phyloP scores from a whole-genome alignment of 1,140 invertebrate genomes.

The Zophobas morio region DNA sequence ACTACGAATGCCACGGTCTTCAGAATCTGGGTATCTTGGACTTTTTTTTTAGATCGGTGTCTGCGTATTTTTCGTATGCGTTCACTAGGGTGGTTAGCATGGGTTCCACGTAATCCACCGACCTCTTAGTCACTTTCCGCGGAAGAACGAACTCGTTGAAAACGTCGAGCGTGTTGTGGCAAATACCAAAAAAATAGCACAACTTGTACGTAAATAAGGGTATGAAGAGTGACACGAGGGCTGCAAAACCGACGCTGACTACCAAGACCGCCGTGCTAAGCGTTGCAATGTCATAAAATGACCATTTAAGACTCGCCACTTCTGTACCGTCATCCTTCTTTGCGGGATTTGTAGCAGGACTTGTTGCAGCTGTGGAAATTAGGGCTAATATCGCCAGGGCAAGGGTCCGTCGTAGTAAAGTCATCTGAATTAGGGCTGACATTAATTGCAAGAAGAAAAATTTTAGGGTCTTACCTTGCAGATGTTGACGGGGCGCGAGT shows the following conservation, averaged over 20 bases:
- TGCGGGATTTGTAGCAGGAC: constrained; percentile 13
- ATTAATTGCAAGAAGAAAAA: constrained; percentile 16
- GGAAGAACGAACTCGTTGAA: constrained; percentile 52
- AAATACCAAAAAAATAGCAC: constrained; percentile 62
- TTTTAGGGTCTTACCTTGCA: constrained; percentile 14
- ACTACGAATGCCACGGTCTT: constrained; percentile 60
- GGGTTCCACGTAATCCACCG: constrained; percentile 57
- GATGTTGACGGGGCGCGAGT: constrained; percentile 5
- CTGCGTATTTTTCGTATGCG: constrained; percentile 59
- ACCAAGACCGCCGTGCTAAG: constrained; percentile 54
- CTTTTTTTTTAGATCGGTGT: constrained; percentile 62
- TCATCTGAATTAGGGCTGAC: constrained; percentile 12
- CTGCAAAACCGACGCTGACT: constrained; percentile 54
- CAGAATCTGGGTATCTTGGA: constrained; percentile 56
- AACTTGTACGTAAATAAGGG: constrained; percentile 61
- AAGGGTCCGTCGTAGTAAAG: constrained; percentile 18
- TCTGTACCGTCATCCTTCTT: constrained; percentile 46
- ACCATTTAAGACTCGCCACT: constrained; percentile 32
- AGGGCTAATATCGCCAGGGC: constrained; percentile 17
- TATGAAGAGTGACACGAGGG: constrained; percentile 51
- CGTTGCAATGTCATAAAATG: constrained; percentile 52
- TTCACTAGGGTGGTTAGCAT: constrained; percentile 53
- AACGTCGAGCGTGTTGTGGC: constrained; percentile 57
- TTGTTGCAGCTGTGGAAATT: constrained; percentile 37
- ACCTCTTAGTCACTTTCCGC: constrained; percentile 43